These are phyloP conservation scores for Cetonia aurata DNA, from an alignment of 2,888 invertebrate genomes.

Conservation along the genomic window DNA sequence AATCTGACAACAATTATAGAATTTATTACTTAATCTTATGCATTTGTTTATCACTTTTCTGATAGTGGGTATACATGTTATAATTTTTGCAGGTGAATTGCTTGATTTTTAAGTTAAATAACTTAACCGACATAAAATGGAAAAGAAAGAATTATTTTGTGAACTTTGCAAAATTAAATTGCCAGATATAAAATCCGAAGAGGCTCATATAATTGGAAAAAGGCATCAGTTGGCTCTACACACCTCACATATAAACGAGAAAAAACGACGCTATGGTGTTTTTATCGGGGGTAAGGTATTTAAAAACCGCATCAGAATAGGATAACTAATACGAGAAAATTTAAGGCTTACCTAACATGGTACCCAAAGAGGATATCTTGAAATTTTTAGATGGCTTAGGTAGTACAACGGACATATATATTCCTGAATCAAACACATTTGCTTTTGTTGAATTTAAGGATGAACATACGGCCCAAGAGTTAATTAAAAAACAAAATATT, in stretches of 20 bases:
- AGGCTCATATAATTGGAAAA: constrained; percentile 48
- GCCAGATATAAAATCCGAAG: constrained; percentile 34
- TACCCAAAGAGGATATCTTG: constrained; percentile 54
- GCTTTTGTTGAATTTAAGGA: constrained; percentile 58
- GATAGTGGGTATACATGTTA: not conserved
- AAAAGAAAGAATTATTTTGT: constrained; percentile 43
- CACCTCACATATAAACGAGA: constrained; percentile 41
- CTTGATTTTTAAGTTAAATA: constrained; percentile 29
- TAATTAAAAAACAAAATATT: constrained; percentile 52
- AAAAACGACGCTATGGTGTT: constrained; percentile 53
- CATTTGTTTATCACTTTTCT: no score
- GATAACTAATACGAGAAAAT: constrained; percentile 20
- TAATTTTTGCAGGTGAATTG: constrained; percentile 14
- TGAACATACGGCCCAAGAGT: constrained; percentile 52
- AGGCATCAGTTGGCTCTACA: constrained; percentile 50
- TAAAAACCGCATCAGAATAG: not conserved
- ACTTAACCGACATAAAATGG: constrained; percentile 29
- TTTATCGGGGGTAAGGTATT: constrained; percentile 54
- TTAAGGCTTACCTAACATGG: constrained; percentile 51
- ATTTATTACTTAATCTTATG: no score
- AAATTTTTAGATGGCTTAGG: constrained; percentile 60
- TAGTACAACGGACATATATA: constrained; percentile 50
- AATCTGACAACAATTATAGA: no score
- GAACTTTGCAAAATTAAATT: constrained; percentile 49
- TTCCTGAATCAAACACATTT: constrained; percentile 52